Evolutionary conservation across 2,888 invertebrate species (phyloP).

Genomic region (Romanomermis culicivorax): DNA sequence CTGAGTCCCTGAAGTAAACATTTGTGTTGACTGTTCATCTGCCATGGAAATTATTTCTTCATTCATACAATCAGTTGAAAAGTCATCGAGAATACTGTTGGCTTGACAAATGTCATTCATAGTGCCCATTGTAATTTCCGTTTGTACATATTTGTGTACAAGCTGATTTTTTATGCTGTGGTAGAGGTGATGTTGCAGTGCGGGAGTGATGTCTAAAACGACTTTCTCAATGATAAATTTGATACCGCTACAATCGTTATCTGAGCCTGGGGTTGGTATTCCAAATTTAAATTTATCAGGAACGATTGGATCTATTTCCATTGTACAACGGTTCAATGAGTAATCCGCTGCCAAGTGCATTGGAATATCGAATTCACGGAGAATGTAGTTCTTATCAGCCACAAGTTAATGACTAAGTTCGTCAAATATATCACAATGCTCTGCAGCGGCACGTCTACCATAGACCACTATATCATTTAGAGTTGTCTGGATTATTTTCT

Average conservation of each 20-base stretch:
- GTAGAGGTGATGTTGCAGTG: not conserved
- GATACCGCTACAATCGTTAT: not conserved
- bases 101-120: not conserved
- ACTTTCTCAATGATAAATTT: not conserved
- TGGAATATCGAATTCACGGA: not conserved
- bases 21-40: not conserved
- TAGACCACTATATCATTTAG: not conserved
- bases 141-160: not conserved
- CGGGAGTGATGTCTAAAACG: not conserved
- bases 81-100: not conserved
- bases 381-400: not conserved
- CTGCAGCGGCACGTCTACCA: not conserved
- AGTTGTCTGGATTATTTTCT: not conserved
- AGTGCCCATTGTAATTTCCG: not conserved
- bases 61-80: not conserved
- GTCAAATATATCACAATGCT: not conserved
- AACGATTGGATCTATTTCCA: not conserved
- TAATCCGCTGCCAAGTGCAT: not conserved
- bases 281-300: not conserved
- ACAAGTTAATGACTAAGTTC: not conserved
- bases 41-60: not conserved
- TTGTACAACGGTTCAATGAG: not conserved
- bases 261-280: not conserved
- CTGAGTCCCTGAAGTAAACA: too few species aligned
- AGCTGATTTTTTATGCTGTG: not conserved